These are phyloP conservation scores for Turritopsis rubra DNA, from an alignment of 30 jellyfish, hydroid and myxozoan genomes.

Conservation along the genomic window DNA sequence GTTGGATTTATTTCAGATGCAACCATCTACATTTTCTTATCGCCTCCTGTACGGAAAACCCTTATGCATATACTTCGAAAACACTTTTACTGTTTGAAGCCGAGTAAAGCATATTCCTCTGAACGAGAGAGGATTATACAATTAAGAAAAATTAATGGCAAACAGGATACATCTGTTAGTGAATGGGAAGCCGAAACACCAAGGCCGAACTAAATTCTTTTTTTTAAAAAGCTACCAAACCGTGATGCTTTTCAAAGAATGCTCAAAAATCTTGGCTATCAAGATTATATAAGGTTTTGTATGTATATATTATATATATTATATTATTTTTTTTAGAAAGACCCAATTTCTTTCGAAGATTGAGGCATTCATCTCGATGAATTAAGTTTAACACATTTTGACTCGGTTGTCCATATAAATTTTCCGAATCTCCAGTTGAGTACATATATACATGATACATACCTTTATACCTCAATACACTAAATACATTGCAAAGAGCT, in stretches of 20 bases:
- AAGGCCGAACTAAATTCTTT: background rate
- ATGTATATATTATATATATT: background rate
- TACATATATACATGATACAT: too few relatives aligned
- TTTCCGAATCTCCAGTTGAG: too few relatives aligned
- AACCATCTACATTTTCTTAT: background rate
- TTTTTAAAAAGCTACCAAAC: too few relatives aligned
- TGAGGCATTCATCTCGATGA: too few relatives aligned
- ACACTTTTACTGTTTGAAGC: background rate
- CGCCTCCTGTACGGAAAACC: conserved; percentile 10
- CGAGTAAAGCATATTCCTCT: background rate
- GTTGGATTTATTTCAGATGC: conserved; percentile 14
- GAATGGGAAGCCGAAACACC: background rate
- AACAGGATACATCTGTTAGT: background rate
- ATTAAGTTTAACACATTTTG: too few relatives aligned
- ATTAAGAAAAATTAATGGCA: background rate
- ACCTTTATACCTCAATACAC: too few relatives aligned
- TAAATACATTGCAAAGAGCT: too few relatives aligned
- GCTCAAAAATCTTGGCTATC: background rate
- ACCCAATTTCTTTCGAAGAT: background rate
- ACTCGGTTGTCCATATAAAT: too few relatives aligned
- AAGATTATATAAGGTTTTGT: background rate
- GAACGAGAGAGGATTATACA: background rate
- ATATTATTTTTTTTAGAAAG: too few relatives aligned
- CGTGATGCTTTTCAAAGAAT: background rate
- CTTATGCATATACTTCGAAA: background rate